phyloP scores from a whole-genome alignment of 2,888 invertebrate genomes.

The Dolichomitus sp. region DNA sequence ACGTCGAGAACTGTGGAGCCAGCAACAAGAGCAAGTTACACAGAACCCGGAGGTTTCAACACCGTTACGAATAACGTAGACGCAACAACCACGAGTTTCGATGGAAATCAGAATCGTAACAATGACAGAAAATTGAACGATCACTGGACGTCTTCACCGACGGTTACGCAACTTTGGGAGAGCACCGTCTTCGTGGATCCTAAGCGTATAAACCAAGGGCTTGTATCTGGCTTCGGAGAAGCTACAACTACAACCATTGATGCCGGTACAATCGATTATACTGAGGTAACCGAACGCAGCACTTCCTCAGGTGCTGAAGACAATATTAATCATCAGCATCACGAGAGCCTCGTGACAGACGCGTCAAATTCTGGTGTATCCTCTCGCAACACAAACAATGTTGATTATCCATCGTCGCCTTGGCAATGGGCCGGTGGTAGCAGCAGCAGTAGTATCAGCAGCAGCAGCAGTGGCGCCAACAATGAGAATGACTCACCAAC shows the following conservation, averaged over 20 bases:
- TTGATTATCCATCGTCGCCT: conserved; percentile 71
- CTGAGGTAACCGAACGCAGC: conserved; percentile 61
- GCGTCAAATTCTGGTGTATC: conserved; percentile 78
- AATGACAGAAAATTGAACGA: conserved; percentile 82
- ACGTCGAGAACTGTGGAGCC: conserved; percentile 62
- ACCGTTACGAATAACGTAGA: conserved; percentile 49
- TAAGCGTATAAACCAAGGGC: conserved; percentile 90
- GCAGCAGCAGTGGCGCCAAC: not conserved
- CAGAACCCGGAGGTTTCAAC: conserved; percentile 24
- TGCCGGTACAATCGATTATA: conserved; percentile 75
- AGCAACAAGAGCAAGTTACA: conserved; percentile 21
- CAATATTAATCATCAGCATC: conserved; percentile 2
- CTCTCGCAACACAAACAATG: conserved; percentile 77
- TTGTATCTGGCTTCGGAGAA: conserved; percentile 85
- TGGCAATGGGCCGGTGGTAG: conserved; percentile 76
- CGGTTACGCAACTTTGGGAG: conserved; percentile 89
- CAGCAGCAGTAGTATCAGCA: not conserved
- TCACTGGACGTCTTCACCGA: conserved; percentile 87
- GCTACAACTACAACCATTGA: conserved; percentile 68
- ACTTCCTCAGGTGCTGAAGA: conserved; percentile 19
- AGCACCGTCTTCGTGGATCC: conserved; percentile 91
- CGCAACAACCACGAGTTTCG: conserved; percentile 34
- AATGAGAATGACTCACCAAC: conserved; percentile 81
- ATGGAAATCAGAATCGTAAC: conserved; percentile 59
- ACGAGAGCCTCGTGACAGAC: conserved; percentile 73